Percentiles rank a stretch among this genome's conserved stretches.
These are phyloP conservation scores for Lycopodina hypogea DNA, from an alignment of 37 sponge, comb jelly and placozoan genomes.

Conservation along the genomic window DNA sequence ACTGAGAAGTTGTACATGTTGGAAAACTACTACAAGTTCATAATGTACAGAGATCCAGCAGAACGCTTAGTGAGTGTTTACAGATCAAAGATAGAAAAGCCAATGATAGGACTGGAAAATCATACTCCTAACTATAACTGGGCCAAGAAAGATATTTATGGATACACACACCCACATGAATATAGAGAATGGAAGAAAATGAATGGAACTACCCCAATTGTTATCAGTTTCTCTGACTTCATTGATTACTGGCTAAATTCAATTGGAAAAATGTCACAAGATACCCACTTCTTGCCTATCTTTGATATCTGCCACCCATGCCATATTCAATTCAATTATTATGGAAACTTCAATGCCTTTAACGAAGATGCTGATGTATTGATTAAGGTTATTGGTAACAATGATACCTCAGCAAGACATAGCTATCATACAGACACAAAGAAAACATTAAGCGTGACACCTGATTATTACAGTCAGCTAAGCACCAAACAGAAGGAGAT, in stretches of 20 bases:
- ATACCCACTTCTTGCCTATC: slow-evolving; percentile 30
- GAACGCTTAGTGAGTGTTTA: slow-evolving; percentile 39
- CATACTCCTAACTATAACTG: slow-evolving; percentile 33
- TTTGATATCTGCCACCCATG: slow-evolving; percentile 32
- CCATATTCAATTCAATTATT: slow-evolving; percentile 28
- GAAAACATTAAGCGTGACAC: background rate
- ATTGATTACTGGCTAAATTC: slow-evolving; percentile 13
- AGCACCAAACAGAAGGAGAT: background rate
- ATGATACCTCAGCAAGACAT: background rate
- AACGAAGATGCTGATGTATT: slow-evolving; percentile 22
- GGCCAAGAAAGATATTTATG: slow-evolving; percentile 4
- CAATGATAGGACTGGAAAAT: slow-evolving; percentile 7
- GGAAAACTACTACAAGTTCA: slow-evolving; percentile 28
- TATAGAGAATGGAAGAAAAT: slow-evolving; percentile 3
- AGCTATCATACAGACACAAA: background rate
- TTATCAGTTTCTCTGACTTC: slow-evolving; percentile 32
- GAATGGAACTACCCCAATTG: background rate
- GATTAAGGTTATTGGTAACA: background rate
- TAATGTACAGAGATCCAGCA: slow-evolving; percentile 34
- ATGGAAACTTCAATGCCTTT: slow-evolving; percentile 36
- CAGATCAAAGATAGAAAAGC: slow-evolving; percentile 12
- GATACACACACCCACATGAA: slow-evolving; percentile 13
- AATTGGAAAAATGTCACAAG: background rate
- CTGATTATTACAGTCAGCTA: background rate
- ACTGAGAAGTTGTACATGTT: background rate